Evolutionary conservation across 2,888 invertebrate genomes (phyloP), one percentile per base, ranked within the genome.

Genomic region (Melipona bicolor): DNA sequence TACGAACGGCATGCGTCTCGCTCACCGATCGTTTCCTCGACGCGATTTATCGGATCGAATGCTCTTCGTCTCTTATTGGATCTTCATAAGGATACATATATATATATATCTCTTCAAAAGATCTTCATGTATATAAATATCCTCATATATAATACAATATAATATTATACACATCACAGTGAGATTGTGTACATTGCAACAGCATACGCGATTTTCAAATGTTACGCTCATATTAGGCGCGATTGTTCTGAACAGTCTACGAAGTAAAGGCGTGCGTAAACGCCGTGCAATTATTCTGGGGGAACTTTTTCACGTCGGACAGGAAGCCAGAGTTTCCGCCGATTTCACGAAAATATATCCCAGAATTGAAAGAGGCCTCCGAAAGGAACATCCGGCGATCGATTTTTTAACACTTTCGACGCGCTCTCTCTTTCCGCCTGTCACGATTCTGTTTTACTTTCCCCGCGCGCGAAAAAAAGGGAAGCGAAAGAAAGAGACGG

Each of bases 371-470:
- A 17, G 59, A 50, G 69, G 21, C n/a, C 36, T 27, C 13, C 19
- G 49, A 17, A 56, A 56, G 27, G 75, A 75, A 83, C 86, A 85
- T 82, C 89, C 85, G 85, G 70, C 17, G 77, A 77, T 77, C 74
- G 77, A 85, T 76, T 87, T 88, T 52, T 88, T 82, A 87, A 81
- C 90, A 84, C 85, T 83, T 84, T 73, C 70, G 49, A 27, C 69
- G 52, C 71, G 78, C 77, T 85, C 86, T 76, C 73, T 56, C 43
- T 43, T 43, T 43, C 49, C 69, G 32, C 50, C 56, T 43, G 49
- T 79, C 84, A 79, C 81, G 87, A 52, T 79, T 84, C 87, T 86
- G 88, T 78, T 85, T 90, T 90, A 90, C 89, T 90, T 90, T 90
- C 90, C 82, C 90, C 67, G 68, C 69, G 72, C 72, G 79, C 21